phyloP scores from a whole-genome alignment of 92 coral and sea anemone species.

The Palythoa grandiflora region DNA sequence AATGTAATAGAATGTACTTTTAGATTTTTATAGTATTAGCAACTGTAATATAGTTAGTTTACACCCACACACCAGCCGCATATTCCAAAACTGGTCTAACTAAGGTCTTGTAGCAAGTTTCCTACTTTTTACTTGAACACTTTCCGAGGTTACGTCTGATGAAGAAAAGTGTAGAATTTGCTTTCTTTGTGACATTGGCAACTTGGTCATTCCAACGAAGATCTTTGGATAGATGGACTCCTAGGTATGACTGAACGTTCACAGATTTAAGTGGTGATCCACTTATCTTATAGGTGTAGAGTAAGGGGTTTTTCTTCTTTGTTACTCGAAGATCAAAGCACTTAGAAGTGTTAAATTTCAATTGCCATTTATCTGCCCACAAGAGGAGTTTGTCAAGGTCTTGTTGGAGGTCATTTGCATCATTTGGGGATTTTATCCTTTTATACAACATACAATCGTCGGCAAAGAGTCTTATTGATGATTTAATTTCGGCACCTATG shows the following conservation, averaged over 20 bases:
- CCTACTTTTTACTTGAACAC: not conserved
- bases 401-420: not conserved
- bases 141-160: not conserved
- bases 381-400: not conserved
- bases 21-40: no score
- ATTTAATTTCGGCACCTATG: not conserved
- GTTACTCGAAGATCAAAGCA: not conserved
- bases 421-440: not conserved
- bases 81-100: not conserved
- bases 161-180: not conserved
- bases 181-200: constrained; percentile 1
- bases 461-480: constrained; percentile 1
- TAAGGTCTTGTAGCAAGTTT: not conserved
- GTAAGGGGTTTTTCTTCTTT: not conserved
- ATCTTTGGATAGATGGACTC: constrained; percentile 1
- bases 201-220: constrained; percentile 1
- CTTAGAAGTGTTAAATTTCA: not conserved
- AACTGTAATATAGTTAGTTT: no score
- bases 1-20: no score
- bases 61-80: not conserved
- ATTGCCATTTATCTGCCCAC: constrained; percentile 6
- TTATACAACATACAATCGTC: not conserved
- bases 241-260: not conserved
- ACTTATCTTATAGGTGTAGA: not conserved
- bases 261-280: not conserved